phyloP scores from a whole-genome alignment of 2,113 vertebrate genomes.

The Anolis carolinensis region DNA sequence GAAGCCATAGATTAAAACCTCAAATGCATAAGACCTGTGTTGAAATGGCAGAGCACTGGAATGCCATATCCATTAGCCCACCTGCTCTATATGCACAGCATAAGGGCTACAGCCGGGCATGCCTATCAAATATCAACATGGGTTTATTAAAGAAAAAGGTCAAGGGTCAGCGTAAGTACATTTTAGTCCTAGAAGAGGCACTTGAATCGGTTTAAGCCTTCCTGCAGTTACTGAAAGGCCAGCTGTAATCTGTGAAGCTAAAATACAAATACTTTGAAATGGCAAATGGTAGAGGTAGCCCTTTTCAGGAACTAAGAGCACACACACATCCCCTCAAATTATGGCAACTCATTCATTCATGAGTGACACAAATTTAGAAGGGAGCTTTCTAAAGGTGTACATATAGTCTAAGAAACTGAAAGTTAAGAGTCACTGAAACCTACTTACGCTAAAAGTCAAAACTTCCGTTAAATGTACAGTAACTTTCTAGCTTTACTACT shows the following conservation, averaged over 20 bases:
- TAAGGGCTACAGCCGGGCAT: neutral
- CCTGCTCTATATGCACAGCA: neutral
- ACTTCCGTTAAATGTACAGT: neutral
- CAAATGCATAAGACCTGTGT: neutral
- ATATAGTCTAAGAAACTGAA: neutral
- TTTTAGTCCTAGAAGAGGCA: slow-evolving; percentile 9
- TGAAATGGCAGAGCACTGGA: neutral
- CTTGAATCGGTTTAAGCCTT: neutral
- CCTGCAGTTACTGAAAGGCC: neutral
- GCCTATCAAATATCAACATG: neutral
- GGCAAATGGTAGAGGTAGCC: neutral
- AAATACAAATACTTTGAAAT: slow-evolving; percentile 1
- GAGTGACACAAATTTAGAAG: neutral
- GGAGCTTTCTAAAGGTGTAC: neutral
- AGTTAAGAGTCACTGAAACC: neutral
- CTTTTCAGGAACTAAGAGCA: neutral
- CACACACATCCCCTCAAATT: neutral
- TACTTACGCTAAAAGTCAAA: neutral
- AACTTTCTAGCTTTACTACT: neutral
- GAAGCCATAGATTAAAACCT: neutral
- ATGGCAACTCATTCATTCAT: neutral
- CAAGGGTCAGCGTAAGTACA: neutral
- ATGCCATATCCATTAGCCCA: neutral
- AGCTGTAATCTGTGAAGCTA: neutral
- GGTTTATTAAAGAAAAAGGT: neutral